phyloP scores from a whole-genome alignment of 2,888 invertebrate species.

The Apodemia zela region DNA sequence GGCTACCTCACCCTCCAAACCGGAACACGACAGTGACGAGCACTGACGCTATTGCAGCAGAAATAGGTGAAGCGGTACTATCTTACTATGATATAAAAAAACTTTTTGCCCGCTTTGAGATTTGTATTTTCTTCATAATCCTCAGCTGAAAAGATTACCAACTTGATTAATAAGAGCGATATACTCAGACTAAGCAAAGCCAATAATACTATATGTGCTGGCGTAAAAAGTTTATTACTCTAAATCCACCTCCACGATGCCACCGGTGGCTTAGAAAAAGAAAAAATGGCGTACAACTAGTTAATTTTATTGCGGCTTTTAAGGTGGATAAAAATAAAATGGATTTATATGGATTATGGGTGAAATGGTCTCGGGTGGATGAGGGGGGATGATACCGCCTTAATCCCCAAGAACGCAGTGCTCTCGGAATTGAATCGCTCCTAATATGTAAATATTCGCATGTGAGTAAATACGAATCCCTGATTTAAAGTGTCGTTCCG shows the following conservation, averaged over 20 bases:
- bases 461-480: conserved; percentile 68
- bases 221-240: background rate
- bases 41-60: no score
- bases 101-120: no score
- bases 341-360: conserved; percentile 76
- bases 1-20: no score
- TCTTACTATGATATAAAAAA: no score
- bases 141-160: no score
- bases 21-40: no score
- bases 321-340: conserved; percentile 79
- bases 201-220: no score
- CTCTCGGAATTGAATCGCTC: conserved; percentile 73
- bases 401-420: conserved; percentile 71
- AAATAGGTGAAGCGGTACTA: no score
- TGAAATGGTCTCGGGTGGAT: conserved; percentile 51
- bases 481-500: conserved; percentile 60
- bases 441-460: conserved; percentile 73
- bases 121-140: no score
- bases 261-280: conserved; percentile 10
- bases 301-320: conserved; percentile 74
- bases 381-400: conserved; percentile 49
- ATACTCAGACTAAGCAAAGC: no score
- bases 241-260: conserved; percentile 4
- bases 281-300: conserved; percentile 42
- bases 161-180: no score